phyloP scores from a whole-genome alignment of 2,888 invertebrate species.

The Amphipyra tragopoginis region DNA sequence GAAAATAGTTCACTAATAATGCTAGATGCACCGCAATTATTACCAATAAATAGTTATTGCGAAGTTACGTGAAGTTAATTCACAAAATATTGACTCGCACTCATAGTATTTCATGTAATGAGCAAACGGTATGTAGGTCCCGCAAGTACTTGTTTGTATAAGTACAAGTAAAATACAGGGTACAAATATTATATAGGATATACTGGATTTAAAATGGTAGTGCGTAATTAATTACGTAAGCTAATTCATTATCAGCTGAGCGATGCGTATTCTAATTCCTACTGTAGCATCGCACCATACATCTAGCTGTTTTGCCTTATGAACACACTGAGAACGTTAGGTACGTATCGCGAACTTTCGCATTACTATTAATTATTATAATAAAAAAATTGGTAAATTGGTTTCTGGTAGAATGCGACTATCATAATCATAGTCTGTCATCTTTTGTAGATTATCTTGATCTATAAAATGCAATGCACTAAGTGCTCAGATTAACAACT shows the following conservation, averaged over 20 bases:
- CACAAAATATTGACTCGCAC: slow-evolving; percentile 20
- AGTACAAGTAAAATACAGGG: too few relatives aligned
- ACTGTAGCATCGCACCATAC: slow-evolving; percentile 6
- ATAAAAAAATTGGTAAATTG: slow-evolving; percentile 28
- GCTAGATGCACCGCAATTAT: slow-evolving; percentile 49
- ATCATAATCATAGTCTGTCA: slow-evolving; percentile 11
- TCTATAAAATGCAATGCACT: slow-evolving; percentile 26
- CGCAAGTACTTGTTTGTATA: slow-evolving; percentile 35
- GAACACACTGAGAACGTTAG: slow-evolving; percentile 9
- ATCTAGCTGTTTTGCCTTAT: slow-evolving; percentile 13
- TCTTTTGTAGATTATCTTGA: slow-evolving; percentile 22
- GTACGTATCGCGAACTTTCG: slow-evolving; percentile 21
- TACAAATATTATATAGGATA: background rate
- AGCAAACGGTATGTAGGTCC: slow-evolving; percentile 56
- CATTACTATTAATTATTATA: slow-evolving; percentile 2
- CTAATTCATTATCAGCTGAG: slow-evolving; percentile 12
- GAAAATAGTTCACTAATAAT: slow-evolving; percentile 54
- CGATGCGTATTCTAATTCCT: slow-evolving; percentile 20
- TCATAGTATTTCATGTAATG: slow-evolving; percentile 46
- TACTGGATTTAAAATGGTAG: slow-evolving; percentile 17
- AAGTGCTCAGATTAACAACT: slow-evolving; percentile 15
- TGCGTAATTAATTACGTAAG: slow-evolving; percentile 24
- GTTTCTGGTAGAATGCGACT: slow-evolving; percentile 10
- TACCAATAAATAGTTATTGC: slow-evolving; percentile 19
- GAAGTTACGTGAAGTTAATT: slow-evolving; percentile 38